Percentiles rank a stretch among this genome's conserved stretches.
These are phyloP conservation scores for Orestias chungarensis DNA, from an alignment of 2,797 vertebrate genomes.

Conservation along the genomic window DNA sequence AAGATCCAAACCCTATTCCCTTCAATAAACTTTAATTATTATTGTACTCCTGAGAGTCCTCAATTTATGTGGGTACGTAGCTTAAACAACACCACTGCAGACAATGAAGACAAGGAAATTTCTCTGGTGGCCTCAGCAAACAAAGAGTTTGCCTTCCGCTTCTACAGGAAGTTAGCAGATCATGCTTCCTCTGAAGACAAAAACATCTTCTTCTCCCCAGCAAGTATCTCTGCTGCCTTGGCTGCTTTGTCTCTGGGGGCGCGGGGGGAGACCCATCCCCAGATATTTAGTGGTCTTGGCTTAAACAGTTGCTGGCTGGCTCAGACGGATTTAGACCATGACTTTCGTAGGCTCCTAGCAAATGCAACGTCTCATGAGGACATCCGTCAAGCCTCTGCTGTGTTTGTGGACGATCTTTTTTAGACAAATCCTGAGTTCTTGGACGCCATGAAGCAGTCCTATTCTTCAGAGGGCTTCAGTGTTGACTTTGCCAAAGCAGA, in stretches of 20 bases:
- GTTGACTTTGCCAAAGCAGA: constrained; percentile 80
- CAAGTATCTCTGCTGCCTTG: constrained; percentile 85
- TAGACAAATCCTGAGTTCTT: constrained; percentile 79
- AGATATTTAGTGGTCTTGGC: constrained; percentile 84
- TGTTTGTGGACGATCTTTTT: constrained; percentile 80
- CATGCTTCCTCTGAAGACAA: constrained; percentile 44
- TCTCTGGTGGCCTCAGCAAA: constrained; percentile 68
- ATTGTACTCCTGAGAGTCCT: no score
- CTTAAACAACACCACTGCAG: constrained; percentile 28
- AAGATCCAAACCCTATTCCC: no score
- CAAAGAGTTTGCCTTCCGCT: constrained; percentile 80
- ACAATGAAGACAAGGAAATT: constrained; percentile 2
- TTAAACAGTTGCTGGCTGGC: constrained; percentile 75
- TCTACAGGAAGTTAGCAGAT: constrained; percentile 80
- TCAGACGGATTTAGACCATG: constrained; percentile 77
- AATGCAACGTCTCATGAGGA: constrained; percentile 58
- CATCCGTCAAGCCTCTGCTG: constrained; percentile 78
- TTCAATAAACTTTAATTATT: no score
- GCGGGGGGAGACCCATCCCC: constrained; percentile 81
- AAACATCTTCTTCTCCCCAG: constrained; percentile 89
- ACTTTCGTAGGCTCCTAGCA: constrained; percentile 77
- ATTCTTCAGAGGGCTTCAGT: constrained; percentile 79
- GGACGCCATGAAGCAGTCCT: constrained; percentile 76
- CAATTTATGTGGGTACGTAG: no score
- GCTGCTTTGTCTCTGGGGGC: constrained; percentile 87